A percentile compares a stretch with the other conserved stretches of the same genome.
phyloP scores from a whole-genome alignment of 2,888 invertebrate genomes.

The Ophioninae sp. region DNA sequence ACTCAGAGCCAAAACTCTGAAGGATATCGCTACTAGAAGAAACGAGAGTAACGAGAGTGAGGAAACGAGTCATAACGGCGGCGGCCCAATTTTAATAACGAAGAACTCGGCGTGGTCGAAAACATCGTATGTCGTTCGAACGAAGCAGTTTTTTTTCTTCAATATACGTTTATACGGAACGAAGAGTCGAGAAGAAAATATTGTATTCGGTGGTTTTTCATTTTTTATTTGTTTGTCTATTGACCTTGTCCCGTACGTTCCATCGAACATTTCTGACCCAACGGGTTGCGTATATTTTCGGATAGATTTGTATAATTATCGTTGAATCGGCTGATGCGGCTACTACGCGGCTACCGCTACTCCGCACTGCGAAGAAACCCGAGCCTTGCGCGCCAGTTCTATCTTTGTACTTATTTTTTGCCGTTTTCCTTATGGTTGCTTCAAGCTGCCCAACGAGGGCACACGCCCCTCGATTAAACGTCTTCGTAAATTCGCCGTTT shows the following conservation, averaged over 20 bases:
- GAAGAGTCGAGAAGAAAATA: constrained; percentile 38
- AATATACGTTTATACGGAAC: constrained; percentile 43
- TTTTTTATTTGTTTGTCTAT: neutral
- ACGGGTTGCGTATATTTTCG: neutral
- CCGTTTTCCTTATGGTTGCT: too few relatives aligned
- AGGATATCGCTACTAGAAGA: neutral
- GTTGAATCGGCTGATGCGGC: too few relatives aligned
- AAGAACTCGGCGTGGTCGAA: neutral
- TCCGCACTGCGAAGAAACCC: too few relatives aligned
- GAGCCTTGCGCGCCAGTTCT: too few relatives aligned
- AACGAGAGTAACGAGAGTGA: neutral
- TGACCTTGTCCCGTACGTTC: neutral
- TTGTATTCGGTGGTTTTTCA: constrained; percentile 3
- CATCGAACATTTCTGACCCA: neutral
- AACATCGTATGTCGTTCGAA: constrained; percentile 41
- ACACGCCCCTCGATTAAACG: too few relatives aligned
- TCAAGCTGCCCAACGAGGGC: too few relatives aligned
- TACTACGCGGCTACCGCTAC: too few relatives aligned
- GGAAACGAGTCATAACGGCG: neutral
- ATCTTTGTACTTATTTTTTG: too few relatives aligned
- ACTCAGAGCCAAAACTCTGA: neutral
- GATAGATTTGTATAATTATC: neutral
- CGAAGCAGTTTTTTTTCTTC: constrained; percentile 45
- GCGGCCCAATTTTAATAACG: neutral
- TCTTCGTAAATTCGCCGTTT: too few relatives aligned